A percentile compares a stretch with the other conserved stretches of the same genome.
Evolutionary conservation across 2,797 vertebrate species (phyloP).

Genomic region (Microctenopoma steveboyesi): DNA sequence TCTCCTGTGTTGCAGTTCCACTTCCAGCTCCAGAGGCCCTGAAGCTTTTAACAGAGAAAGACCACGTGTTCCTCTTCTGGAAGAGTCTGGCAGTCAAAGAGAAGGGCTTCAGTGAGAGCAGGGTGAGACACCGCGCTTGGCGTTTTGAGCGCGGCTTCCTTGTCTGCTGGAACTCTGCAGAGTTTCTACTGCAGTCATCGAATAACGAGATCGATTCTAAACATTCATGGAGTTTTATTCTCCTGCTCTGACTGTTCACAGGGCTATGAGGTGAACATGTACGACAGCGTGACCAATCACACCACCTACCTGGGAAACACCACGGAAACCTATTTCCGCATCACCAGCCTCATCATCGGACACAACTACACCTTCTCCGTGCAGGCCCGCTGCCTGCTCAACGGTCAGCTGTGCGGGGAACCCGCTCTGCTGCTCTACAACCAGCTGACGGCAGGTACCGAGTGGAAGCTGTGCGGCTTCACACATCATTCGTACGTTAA

Average conservation of each 20-base stretch:
- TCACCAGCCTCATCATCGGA: constrained; percentile 89
- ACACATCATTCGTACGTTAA: not conserved
- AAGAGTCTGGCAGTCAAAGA: constrained; percentile 94
- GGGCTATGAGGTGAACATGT: constrained; percentile 95
- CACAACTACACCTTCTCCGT: constrained; percentile 97
- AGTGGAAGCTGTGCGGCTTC: not conserved
- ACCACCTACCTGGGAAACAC: constrained; percentile 91
- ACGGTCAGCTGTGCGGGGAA: constrained; percentile 93
- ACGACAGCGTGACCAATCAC: constrained; percentile 89
- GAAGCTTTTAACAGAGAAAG: constrained; percentile 93
- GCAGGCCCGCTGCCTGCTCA: constrained; percentile 91
- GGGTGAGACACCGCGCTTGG: constrained; percentile 82
- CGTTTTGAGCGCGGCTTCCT: no score
- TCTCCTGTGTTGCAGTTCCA: constrained; percentile 80
- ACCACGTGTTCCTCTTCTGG: constrained; percentile 95
- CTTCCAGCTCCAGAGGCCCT: constrained; percentile 93
- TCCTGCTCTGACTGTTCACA: constrained; percentile 48
- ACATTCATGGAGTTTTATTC: no score
- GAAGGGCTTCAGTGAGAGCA: constrained; percentile 91
- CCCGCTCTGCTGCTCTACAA: constrained; percentile 90
- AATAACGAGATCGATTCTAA: no score
- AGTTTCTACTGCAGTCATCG: not conserved
- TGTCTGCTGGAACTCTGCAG: not conserved
- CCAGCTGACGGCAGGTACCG: constrained; percentile 83
- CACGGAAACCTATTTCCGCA: constrained; percentile 93